Percentiles rank a stretch among this genome's conserved stretches.
phyloP scores from a whole-genome alignment of 2,888 invertebrate genomes.

The Cephus runcator region DNA sequence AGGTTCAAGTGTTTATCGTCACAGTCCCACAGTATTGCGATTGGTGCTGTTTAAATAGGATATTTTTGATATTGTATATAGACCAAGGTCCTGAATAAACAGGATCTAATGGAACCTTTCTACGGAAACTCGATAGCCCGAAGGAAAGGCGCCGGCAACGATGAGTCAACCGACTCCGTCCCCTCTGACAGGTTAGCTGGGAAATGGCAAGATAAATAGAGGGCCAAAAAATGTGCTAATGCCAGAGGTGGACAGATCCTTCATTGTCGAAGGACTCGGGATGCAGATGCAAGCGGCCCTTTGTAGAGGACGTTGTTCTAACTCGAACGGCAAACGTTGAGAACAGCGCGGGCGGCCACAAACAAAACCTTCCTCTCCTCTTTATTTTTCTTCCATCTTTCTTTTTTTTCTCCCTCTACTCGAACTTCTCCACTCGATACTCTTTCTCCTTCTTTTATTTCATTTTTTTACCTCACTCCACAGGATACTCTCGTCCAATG shows the following conservation, averaged over 20 bases:
- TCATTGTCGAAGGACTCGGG: not conserved
- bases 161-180: constrained; percentile 10
- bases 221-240: constrained; percentile 14
- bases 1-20: not conserved
- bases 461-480: not conserved
- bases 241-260: not conserved
- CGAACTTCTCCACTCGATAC: constrained; percentile 7
- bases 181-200: not conserved
- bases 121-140: constrained; percentile 2
- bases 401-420: constrained; percentile 17
- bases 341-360: constrained; percentile 44
- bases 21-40: not conserved
- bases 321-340: constrained; percentile 54
- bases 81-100: constrained; percentile 32
- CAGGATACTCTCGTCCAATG: not conserved
- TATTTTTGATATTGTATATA: not conserved
- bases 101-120: constrained; percentile 28
- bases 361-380: constrained; percentile 38
- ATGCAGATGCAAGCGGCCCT: constrained; percentile 26
- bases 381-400: constrained; percentile 11
- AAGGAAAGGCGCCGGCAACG: constrained; percentile 13
- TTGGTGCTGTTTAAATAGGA: not conserved
- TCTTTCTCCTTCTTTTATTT: constrained; percentile 9
- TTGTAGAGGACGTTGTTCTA: constrained; percentile 45
- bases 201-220: constrained; percentile 33